phyloP scores from a whole-genome alignment of 2,797 vertebrate species.

The Crocidura indochinensis region DNA sequence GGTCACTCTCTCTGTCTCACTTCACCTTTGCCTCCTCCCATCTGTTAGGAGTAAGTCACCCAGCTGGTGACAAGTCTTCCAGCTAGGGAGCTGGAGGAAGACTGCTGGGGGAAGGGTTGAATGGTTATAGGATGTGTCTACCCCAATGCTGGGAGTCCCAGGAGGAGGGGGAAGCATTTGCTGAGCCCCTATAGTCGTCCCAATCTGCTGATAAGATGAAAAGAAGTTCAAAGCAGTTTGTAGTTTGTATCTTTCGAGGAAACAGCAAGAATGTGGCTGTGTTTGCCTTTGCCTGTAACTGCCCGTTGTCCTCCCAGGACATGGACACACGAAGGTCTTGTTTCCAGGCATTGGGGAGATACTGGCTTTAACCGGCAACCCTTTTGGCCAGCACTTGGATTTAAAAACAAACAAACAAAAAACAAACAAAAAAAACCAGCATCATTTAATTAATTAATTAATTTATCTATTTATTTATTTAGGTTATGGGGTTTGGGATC shows the following conservation, averaged over 20 bases:
- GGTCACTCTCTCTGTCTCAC: not conserved
- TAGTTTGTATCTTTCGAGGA: not conserved
- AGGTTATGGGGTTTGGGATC: too few relatives aligned
- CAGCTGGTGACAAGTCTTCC: not conserved
- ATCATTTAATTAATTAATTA: too few relatives aligned
- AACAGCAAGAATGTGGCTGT: not conserved
- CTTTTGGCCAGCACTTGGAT: not conserved
- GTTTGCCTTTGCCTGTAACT: not conserved
- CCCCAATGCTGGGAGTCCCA: not conserved
- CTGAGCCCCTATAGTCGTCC: not conserved
- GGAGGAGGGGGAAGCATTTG: not conserved
- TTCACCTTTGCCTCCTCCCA: not conserved
- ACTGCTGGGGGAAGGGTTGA: too few relatives aligned
- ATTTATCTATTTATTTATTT: too few relatives aligned
- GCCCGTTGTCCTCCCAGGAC: rapidly evolving
- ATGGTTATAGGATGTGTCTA: not conserved
- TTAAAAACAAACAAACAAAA: too few relatives aligned
- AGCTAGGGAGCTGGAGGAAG: too few relatives aligned
- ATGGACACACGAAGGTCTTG: not conserved
- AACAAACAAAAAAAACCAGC: too few relatives aligned
- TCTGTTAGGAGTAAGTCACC: not conserved
- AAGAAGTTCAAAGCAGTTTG: not conserved
- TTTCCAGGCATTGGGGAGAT: too few relatives aligned
- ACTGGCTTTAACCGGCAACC: not conserved
- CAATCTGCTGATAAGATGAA: not conserved